These are phyloP conservation scores for Orthonychiurus folsomi DNA, from an alignment of 2,888 invertebrate genomes.

Conservation along the genomic window DNA sequence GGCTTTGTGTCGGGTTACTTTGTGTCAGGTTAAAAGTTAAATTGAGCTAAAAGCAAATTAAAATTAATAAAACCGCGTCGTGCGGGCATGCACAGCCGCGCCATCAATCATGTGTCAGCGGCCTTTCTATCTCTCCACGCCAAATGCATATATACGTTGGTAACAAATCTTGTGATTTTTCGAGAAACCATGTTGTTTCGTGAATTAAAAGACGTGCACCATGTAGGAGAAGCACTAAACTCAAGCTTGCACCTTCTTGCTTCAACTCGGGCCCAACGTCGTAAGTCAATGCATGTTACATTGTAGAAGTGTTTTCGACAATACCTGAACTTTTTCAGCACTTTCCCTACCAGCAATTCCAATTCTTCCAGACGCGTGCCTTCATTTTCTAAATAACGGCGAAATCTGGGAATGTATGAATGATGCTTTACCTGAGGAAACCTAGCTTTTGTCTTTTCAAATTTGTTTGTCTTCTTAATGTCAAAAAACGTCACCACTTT, in stretches of 20 bases:
- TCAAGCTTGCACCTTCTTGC: background rate
- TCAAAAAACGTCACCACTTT: no score
- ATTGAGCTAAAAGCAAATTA: no score
- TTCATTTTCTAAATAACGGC: background rate
- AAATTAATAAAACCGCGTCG: no score
- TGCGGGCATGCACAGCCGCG: no score
- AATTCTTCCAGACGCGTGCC: background rate
- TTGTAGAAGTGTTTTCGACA: background rate
- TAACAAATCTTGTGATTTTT: slow-evolving; percentile 3
- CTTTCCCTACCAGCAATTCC: background rate
- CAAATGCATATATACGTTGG: no score
- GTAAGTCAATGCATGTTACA: background rate
- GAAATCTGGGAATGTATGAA: slow-evolving; percentile 1
- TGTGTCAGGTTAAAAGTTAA: no score
- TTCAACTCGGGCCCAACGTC: slow-evolving; percentile 1
- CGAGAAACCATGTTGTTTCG: background rate
- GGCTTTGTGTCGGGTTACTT: no score
- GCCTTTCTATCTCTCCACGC: no score
- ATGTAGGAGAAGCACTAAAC: background rate
- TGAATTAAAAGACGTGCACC: background rate
- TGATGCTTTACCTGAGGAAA: background rate
- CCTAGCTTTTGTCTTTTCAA: background rate
- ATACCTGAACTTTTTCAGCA: background rate
- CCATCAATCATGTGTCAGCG: no score
- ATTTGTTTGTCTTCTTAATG: no score